These are phyloP conservation scores for Idris sp. DNA, from an alignment of 1,140 invertebrate genomes.

Conservation along the genomic window DNA sequence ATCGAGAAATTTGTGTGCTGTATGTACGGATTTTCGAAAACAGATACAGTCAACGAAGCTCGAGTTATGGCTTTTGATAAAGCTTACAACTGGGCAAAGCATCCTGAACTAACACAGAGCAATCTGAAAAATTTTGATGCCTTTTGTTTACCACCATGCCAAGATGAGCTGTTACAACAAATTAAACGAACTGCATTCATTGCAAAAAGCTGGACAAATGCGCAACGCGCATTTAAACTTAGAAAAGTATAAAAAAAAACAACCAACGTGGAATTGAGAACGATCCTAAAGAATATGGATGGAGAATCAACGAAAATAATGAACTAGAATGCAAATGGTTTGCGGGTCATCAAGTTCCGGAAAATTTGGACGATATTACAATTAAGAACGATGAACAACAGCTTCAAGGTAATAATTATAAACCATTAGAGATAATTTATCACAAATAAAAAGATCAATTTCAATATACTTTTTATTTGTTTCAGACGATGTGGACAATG, in stretches of 20 bases:
- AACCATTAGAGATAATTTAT: too few species aligned
- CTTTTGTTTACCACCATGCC: constrained; percentile 41
- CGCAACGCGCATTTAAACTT: too few species aligned
- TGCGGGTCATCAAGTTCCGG: constrained; percentile 16
- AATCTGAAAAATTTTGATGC: constrained; percentile 56
- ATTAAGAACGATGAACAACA: too few species aligned
- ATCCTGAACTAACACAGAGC: constrained; percentile 32
- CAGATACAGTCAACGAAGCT: constrained; percentile 19
- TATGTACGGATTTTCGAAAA: constrained; percentile 25
- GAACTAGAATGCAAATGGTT: constrained; percentile 41
- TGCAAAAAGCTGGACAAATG: constrained; percentile 46
- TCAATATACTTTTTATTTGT: too few species aligned
- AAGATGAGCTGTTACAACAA: constrained; percentile 37
- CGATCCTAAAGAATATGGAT: constrained; percentile 16
- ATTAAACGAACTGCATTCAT: constrained; percentile 43
- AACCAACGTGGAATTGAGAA: constrained; percentile 9
- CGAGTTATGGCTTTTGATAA: constrained; percentile 31
- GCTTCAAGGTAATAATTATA: too few species aligned
- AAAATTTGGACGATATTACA: too few species aligned
- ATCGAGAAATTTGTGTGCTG: constrained; percentile 51
- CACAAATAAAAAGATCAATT: too few species aligned
- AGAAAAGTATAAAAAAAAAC: too few species aligned
- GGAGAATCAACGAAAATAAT: constrained; percentile 9
- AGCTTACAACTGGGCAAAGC: constrained; percentile 34
- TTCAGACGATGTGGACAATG: too few species aligned